Base-by-base conservation (phyloP, 1,140 invertebrate species). In the Hyles vespertilio region DNA sequence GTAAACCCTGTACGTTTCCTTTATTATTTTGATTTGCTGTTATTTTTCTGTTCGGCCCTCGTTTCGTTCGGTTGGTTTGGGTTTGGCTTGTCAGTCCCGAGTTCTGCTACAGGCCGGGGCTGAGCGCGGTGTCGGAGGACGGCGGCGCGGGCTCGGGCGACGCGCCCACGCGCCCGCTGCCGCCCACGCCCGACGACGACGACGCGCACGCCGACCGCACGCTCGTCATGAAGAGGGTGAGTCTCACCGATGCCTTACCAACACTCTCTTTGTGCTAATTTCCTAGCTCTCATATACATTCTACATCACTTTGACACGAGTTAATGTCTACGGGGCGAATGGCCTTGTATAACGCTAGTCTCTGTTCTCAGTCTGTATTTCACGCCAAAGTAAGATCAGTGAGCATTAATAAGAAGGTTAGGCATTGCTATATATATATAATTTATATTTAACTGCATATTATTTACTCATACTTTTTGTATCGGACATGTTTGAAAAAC, bases 181-280 rank as follows among this genome's bases (percentile, higher is more conserved):
- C 97, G 48, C 97, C 97, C 9, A 98, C 97, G 32, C 97, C 97
- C 12, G 96, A 96, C 77, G 95, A 97, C 81, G 96, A 97, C 79
- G 95, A 96, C 87, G 91, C 92, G 54, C 90, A 90, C 77, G 94
- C 94, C 59, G 96, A 98, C 84, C 92, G 95, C 76, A 98, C 97
- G 58, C 91, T 98, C 83, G 96, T 98, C 71, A 95, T 96, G 91
- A 93, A 93, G 92, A 88, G 96, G 93, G 96, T 97, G 92, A 95
- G 94, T 91, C 58, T 50, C 9, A 9, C 5, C 11, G 3, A 22
- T 34, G 1, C 22, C 1, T 3, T 11, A 59, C 34, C 8, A 32
- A 50, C 46, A 36, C 34, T 44, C 40, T 36, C n/a, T 54, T 36
- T 51, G 36, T 63, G 52, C 47, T 59, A 59, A 58, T 55, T 44